Base-by-base conservation (phyloP, 1,140 invertebrate genomes). In the Drosophila auraria region DNA sequence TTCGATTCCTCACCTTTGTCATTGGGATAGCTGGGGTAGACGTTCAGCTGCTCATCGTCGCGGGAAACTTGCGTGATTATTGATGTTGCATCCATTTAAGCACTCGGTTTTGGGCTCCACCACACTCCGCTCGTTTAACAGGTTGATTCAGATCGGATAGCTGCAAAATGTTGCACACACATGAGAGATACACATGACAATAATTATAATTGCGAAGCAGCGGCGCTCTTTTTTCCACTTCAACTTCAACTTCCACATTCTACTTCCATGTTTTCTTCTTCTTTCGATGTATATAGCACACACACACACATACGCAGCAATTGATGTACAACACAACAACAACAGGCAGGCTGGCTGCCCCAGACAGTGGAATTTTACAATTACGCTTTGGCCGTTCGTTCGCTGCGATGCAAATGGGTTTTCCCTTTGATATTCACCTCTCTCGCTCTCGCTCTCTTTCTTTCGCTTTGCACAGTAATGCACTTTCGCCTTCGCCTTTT, bases 1-100 rank as follows among this genome's bases (percentile, higher is more conserved):
- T 56, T 65, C 3, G 33, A 36, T 36, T 36, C 23, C 80, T 95
- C 96, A 98, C 97, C 97, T 97, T 97, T 98, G 94, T 98, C 97
- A 94, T 96, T 95, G 93, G 96, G 95, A 95, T 97, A 97, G 94
- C 96, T 95, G 93, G 96, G 95, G 95, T 97, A 97, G 95, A 96
- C 97, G 95, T 97, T 97, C 94, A 97, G 96, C 95, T 97, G 96
- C 95, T 98, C 97, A 95, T 98, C 97, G 96, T 98, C 97, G 94
- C 97, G 96, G 95, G 96, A 97, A 95, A 98, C 97, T 96, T 98
- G 97, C 94, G 97, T 98, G 94, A 98, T 98, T 95, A 99, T 98
- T 96, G 97, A 98, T 96, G 97, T 97, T 96, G 97, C 97, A 97
- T 98, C 98, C 97, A 98, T 98, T 96, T 96, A 97, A 96, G 95